These are phyloP conservation scores for Steinernema khuongi DNA, from an alignment of 1,140 invertebrate species.

Conservation along the genomic window DNA sequence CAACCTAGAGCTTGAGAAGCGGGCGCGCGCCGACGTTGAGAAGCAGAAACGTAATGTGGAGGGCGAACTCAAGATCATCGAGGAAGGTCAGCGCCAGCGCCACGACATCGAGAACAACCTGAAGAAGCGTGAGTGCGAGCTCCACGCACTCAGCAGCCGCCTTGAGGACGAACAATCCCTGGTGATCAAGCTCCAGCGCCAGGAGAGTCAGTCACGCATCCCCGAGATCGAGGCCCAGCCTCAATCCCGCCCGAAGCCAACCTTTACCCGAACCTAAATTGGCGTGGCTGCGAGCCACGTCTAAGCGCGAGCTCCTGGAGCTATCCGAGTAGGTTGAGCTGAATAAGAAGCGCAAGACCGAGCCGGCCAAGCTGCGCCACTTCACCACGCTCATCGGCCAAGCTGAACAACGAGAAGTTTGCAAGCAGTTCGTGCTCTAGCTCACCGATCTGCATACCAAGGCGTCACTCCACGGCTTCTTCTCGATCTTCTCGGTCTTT, in stretches of 20 bases:
- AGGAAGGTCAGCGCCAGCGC: too few species aligned
- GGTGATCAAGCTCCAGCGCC: slow-evolving; percentile 88
- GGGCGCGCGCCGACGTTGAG: too few species aligned
- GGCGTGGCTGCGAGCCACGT: too few species aligned
- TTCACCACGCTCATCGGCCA: slow-evolving; percentile 92
- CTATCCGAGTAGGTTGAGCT: slow-evolving; percentile 94
- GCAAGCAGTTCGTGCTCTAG: too few species aligned
- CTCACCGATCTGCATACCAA: too few species aligned
- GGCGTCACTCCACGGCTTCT: too few species aligned
- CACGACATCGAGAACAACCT: too few species aligned
- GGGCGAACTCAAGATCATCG: too few species aligned
- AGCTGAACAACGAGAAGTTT: slow-evolving; percentile 99
- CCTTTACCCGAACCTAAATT: slow-evolving; percentile 85
- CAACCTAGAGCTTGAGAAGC: neutral
- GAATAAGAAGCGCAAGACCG: slow-evolving; percentile 98
- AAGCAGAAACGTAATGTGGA: too few species aligned
- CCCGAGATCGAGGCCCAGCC: slow-evolving; percentile 94
- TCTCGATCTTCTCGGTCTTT: too few species aligned
- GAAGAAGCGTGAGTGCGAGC: slow-evolving; percentile 78
- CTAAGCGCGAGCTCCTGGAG: slow-evolving; percentile 91
- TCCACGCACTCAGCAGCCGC: slow-evolving; percentile 67
- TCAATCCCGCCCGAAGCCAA: slow-evolving; percentile 89
- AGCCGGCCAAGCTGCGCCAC: slow-evolving; percentile 91
- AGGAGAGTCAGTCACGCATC: slow-evolving; percentile 90
- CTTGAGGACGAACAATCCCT: slow-evolving; percentile 95